phyloP scores from a whole-genome alignment of 2,888 invertebrate genomes.

The Sepioteuthis lessoniana region DNA sequence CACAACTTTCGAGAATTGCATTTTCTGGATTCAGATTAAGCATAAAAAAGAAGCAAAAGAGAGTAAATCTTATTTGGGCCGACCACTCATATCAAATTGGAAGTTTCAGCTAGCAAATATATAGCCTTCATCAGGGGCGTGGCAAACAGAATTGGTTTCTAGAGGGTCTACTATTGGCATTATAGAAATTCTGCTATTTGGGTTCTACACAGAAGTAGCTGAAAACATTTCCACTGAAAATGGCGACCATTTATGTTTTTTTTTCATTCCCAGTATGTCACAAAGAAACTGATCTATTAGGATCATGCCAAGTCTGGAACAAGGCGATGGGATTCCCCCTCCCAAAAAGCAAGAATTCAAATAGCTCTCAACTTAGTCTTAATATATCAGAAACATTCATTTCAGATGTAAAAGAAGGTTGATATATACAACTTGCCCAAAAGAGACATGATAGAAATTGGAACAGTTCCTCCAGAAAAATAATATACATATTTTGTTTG shows the following conservation, averaged over 20 bases:
- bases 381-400: no score
- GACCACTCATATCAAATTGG: conserved; percentile 33
- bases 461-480: no score
- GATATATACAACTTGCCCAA: no score
- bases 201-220: not conserved
- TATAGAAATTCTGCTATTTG: not conserved
- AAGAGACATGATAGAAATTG: no score
- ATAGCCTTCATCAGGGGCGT: not conserved
- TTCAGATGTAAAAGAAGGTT: no score
- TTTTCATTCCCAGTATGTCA: not conserved
- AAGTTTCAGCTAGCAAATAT: not conserved
- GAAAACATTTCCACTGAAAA: not conserved
- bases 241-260: not conserved
- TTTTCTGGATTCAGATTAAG: not conserved
- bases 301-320: not conserved
- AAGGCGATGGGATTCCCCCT: not conserved
- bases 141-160: not conserved
- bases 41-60: not conserved
- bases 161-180: not conserved
- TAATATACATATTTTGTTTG: no score
- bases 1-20: conserved; percentile 12
- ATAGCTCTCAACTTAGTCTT: no score
- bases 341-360: no score
- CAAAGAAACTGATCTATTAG: not conserved
- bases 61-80: not conserved